Evolutionary conservation across 2,797 vertebrate genomes (phyloP).

Genomic region (Menidia menidia): DNA sequence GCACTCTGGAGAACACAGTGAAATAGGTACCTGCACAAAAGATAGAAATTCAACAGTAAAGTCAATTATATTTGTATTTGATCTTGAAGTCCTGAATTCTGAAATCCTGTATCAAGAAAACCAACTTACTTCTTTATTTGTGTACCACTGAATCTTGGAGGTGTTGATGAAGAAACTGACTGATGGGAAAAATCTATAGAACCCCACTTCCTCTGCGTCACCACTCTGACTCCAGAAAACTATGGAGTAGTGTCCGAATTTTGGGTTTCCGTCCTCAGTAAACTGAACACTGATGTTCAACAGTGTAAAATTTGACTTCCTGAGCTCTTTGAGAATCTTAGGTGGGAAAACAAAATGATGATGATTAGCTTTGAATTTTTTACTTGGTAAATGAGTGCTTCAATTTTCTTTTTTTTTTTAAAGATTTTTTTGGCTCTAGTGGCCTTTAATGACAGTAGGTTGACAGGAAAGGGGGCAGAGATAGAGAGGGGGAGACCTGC

Average conservation of each 20-base stretch:
- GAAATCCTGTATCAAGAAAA: background rate
- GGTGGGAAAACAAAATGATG: background rate
- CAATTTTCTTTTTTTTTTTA: too few relatives aligned
- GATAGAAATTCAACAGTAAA: background rate
- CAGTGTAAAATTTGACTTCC: slow-evolving; percentile 85
- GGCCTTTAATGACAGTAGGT: too few relatives aligned
- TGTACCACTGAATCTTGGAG: slow-evolving; percentile 79
- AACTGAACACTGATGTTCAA: slow-evolving; percentile 78
- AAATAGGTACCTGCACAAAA: slow-evolving; percentile 67
- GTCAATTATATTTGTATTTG: too few relatives aligned
- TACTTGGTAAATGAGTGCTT: background rate
- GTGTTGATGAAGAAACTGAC: slow-evolving; percentile 62
- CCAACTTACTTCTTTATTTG: slow-evolving; percentile 59
- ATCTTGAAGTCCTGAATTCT: too few relatives aligned
- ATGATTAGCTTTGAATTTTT: background rate
- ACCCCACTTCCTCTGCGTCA: slow-evolving; percentile 71
- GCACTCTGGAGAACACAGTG: slow-evolving; percentile 79
- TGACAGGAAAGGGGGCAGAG: too few relatives aligned
- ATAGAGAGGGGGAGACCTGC: too few relatives aligned
- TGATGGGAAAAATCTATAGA: slow-evolving; percentile 63
- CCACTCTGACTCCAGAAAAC: slow-evolving; percentile 79
- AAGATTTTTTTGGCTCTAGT: too few relatives aligned
- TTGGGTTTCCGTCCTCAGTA: slow-evolving; percentile 76
- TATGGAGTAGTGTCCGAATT: slow-evolving; percentile 73
- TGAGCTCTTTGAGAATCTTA: slow-evolving; percentile 86